Percentiles rank a stretch among this genome's conserved stretches.
Evolutionary conservation across 1,140 invertebrate genomes (phyloP).

Genomic region (Sycobia sp.): DNA sequence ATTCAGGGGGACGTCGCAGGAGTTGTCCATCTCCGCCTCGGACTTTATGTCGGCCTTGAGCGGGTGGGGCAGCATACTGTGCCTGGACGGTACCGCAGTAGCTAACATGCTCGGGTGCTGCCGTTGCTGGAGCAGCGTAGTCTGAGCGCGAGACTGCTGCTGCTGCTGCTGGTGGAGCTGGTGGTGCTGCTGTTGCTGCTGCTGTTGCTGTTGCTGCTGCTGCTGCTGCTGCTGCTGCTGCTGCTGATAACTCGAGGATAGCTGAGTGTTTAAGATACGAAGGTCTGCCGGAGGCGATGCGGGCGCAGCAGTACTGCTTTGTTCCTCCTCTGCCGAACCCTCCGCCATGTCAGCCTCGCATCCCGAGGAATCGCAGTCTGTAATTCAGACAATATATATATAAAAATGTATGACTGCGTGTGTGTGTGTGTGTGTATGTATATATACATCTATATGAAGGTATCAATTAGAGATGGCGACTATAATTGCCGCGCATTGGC

Average conservation of each 20-base stretch:
- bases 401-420: too few relatives aligned
- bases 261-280: constrained; percentile 58
- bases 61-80: constrained; percentile 55
- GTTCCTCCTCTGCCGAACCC: constrained; percentile 63
- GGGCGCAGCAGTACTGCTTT: constrained; percentile 61
- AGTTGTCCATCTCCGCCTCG: constrained; percentile 55
- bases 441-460: too few relatives aligned
- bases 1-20: constrained; percentile 60
- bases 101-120: constrained; percentile 61
- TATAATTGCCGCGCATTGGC: too few relatives aligned
- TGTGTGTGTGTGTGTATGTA: too few relatives aligned
- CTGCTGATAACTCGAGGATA: constrained; percentile 56
- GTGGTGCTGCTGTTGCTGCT: constrained; percentile 54
- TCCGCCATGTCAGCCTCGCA: constrained; percentile 64
- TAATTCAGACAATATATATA: constrained; percentile 35
- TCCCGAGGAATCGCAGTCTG: constrained; percentile 59
- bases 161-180: constrained; percentile 50
- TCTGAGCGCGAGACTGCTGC: constrained; percentile 46
- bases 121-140: constrained; percentile 53
- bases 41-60: constrained; percentile 56
- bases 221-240: constrained; percentile 46
- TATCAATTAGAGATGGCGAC: too few relatives aligned
- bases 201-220: constrained; percentile 51
- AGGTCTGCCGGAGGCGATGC: constrained; percentile 61
- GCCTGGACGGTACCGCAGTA: constrained; percentile 56